These are phyloP conservation scores for Sphinx pinastri DNA, from an alignment of 2,888 invertebrate genomes.

Conservation along the genomic window DNA sequence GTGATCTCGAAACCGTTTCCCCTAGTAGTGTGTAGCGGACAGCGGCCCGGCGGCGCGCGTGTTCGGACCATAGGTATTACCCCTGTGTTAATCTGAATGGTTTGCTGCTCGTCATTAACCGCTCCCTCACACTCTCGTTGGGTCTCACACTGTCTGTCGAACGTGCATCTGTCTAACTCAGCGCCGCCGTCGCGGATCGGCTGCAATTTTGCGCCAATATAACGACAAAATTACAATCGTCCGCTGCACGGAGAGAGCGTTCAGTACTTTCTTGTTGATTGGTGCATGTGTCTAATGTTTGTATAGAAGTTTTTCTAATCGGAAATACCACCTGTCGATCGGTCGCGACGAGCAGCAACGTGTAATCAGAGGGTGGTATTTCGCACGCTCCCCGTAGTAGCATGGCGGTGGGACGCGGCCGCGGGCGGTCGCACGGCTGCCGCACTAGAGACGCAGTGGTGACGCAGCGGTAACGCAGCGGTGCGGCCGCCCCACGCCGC, in stretches of 20 bases:
- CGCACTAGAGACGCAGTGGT: background rate
- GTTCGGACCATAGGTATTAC: slow-evolving; percentile 71
- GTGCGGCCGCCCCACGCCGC: slow-evolving; percentile 32
- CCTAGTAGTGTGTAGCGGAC: slow-evolving; percentile 66
- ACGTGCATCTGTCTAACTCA: slow-evolving; percentile 54
- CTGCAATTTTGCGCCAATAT: slow-evolving; percentile 49
- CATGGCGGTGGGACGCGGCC: slow-evolving; percentile 62
- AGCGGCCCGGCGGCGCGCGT: slow-evolving; percentile 55
- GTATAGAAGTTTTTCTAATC: slow-evolving; percentile 60
- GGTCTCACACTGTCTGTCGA: slow-evolving; percentile 60
- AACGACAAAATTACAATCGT: slow-evolving; percentile 52
- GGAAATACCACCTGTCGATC: slow-evolving; percentile 77
- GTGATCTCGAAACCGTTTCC: slow-evolving; percentile 75
- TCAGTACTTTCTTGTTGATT: slow-evolving; percentile 52
- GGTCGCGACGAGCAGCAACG: slow-evolving; percentile 24
- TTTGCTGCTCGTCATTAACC: slow-evolving; percentile 83
- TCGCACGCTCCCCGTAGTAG: slow-evolving; percentile 75
- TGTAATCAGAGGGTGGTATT: slow-evolving; percentile 72
- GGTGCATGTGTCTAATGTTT: slow-evolving; percentile 75
- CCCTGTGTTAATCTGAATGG: slow-evolving; percentile 75
- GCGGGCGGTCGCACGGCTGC: slow-evolving; percentile 50
- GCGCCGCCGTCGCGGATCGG: slow-evolving; percentile 44
- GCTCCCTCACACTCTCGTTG: slow-evolving; percentile 60
- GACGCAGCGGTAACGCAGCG: background rate
- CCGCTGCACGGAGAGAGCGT: slow-evolving; percentile 44